Conservation (phyloP, 2,888 invertebrate species). For the Rutpela maculata region DNA sequence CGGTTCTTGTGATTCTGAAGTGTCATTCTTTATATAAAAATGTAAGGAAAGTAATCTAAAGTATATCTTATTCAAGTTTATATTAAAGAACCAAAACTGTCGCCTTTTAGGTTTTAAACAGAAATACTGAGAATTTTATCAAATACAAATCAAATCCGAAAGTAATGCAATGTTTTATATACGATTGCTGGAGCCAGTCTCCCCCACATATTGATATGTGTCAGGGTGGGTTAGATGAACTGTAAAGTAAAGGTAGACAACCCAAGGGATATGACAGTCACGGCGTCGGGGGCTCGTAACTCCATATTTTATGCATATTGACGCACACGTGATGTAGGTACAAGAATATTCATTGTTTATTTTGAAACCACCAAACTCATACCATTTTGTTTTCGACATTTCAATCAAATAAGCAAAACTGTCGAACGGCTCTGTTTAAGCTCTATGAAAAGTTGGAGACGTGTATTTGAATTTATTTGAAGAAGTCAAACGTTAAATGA, state of each 20-base stretch:
- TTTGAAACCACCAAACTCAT: constrained; percentile 2
- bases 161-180: constrained; percentile 4
- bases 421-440: no score
- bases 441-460: no score
- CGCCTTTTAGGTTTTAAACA: background rate
- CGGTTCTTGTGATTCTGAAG: no score
- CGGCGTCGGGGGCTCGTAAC: constrained; percentile 20
- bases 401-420: no score
- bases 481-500: no score
- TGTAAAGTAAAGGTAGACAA: constrained; percentile 31
- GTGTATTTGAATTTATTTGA: no score
- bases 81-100: no score
- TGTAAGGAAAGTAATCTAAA: no score
- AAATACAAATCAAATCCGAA: background rate
- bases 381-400: no score
- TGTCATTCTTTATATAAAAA: no score
- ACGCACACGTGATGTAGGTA: constrained; percentile 29
- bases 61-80: no score
- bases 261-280: constrained; percentile 28
- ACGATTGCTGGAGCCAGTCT: background rate
- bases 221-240: constrained; percentile 27
- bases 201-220: constrained; percentile 32
- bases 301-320: constrained; percentile 37
- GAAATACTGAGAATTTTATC: background rate
- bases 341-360: constrained; percentile 32